phyloP scores from a whole-genome alignment of 2,797 vertebrate genomes.

The Gastrophryne carolinensis region DNA sequence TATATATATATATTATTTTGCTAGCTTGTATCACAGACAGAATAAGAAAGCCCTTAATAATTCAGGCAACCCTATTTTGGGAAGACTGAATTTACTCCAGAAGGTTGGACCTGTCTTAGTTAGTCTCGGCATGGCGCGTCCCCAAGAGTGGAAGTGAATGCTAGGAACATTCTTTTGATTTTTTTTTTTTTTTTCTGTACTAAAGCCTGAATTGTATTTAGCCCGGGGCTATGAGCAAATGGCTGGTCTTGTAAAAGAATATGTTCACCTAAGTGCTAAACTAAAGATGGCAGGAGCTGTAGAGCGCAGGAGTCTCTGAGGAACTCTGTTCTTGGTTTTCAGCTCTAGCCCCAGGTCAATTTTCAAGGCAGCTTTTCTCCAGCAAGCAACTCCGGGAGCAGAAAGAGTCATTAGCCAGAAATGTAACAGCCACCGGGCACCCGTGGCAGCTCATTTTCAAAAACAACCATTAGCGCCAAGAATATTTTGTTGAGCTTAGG shows the following conservation, averaged over 20 bases:
- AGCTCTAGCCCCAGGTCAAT: conserved; percentile 68
- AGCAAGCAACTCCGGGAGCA: conserved; percentile 2
- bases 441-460: conserved; percentile 66
- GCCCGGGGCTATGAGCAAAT: conserved; percentile 65
- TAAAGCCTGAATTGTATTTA: conserved; percentile 50
- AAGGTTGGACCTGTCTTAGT: conserved; percentile 41
- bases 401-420: conserved; percentile 58
- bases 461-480: conserved; percentile 68
- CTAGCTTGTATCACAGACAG: no score
- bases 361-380: conserved; percentile 64
- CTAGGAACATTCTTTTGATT: conserved; percentile 3
- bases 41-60: not conserved
- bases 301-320: conserved; percentile 69
- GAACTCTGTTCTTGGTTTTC: conserved; percentile 57
- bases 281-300: conserved; percentile 68
- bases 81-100: conserved; percentile 28
- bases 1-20: no score
- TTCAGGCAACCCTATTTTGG: not conserved
- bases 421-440: conserved; percentile 70
- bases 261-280: conserved; percentile 69
- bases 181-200: no score
- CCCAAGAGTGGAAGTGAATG: conserved; percentile 19
- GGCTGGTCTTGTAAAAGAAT: conserved; percentile 70
- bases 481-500: no score
- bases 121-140: conserved; percentile 44